Evolutionary conservation across 2,888 invertebrate genomes (phyloP).

Genomic region (Mellilla xanthometata): DNA sequence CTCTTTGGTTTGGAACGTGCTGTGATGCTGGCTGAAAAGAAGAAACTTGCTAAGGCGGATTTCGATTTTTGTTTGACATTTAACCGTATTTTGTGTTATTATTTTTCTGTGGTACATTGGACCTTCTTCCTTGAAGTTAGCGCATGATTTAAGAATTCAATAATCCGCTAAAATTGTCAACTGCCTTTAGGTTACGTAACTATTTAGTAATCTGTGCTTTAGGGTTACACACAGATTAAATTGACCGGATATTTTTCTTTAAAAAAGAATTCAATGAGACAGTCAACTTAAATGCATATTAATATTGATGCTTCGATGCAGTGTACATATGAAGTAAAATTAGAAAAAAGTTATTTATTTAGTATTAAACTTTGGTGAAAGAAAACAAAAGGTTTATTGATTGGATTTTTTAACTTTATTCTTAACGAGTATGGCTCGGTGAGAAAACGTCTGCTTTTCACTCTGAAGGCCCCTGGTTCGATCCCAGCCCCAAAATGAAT

Average conservation of each 20-base stretch:
- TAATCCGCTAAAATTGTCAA: conserved; percentile 25
- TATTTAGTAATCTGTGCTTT: not conserved
- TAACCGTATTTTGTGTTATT: conserved; percentile 32
- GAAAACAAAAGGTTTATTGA: too few species aligned
- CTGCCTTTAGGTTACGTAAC: conserved; percentile 13
- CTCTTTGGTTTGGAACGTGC: conserved; percentile 49
- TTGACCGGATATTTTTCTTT: conserved; percentile 30
- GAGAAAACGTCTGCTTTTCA: too few species aligned
- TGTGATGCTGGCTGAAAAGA: conserved; percentile 57
- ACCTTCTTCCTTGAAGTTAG: conserved; percentile 24
- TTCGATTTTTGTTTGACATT: conserved; percentile 50
- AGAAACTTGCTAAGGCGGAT: conserved; percentile 67
- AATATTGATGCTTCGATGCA: too few species aligned
- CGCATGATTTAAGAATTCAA: conserved; percentile 3
- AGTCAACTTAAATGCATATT: too few species aligned
- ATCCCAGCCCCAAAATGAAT: too few species aligned
- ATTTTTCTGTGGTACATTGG: conserved; percentile 25
- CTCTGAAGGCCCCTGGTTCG: too few species aligned
- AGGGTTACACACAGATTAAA: not conserved
- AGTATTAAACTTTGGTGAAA: too few species aligned
- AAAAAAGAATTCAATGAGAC: not conserved
- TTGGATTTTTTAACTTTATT: too few species aligned
- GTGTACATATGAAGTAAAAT: too few species aligned
- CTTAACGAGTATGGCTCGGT: too few species aligned
- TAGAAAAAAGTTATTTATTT: too few species aligned